Percentiles rank a stretch among this genome's conserved stretches.
These are phyloP conservation scores for Leucophora obtusa DNA, from an alignment of 2,888 invertebrate genomes.

Conservation along the genomic window DNA sequence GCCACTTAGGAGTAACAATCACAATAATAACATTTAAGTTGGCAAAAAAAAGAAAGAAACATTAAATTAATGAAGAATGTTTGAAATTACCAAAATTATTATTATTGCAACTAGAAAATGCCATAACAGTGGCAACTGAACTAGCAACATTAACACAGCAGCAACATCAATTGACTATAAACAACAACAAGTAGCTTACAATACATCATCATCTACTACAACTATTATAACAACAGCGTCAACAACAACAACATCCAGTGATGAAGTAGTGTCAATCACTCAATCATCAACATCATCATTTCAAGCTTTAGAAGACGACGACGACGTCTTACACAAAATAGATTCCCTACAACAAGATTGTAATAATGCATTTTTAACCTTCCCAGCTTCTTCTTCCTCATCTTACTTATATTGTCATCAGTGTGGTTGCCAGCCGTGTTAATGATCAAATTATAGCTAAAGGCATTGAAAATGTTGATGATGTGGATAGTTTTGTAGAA, in stretches of 20 bases:
- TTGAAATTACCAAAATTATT: slow-evolving; percentile 61
- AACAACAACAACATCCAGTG: slow-evolving; percentile 65
- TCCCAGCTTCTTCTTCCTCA: slow-evolving; percentile 8
- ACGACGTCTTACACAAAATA: not conserved
- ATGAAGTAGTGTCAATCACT: slow-evolving; percentile 64
- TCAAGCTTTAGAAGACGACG: not conserved
- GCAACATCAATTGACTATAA: slow-evolving; percentile 36
- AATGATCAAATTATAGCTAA: slow-evolving; percentile 76
- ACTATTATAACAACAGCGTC: slow-evolving; percentile 40
- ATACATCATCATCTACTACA: slow-evolving; percentile 20
- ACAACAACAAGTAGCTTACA: slow-evolving; percentile 45
- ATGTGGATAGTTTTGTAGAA: slow-evolving; percentile 53
- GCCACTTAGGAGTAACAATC: slow-evolving; percentile 48
- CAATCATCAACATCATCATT: slow-evolving; percentile 50
- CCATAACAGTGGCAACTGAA: slow-evolving; percentile 59
- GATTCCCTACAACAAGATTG: slow-evolving; percentile 34
- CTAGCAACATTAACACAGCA: slow-evolving; percentile 29
- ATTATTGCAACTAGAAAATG: slow-evolving; percentile 35
- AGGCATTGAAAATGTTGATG: slow-evolving; percentile 70
- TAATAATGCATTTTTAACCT: slow-evolving; percentile 50
- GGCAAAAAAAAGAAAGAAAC: slow-evolving; percentile 31
- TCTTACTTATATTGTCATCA: slow-evolving; percentile 14
- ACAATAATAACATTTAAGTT: slow-evolving; percentile 42
- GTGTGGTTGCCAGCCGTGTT: slow-evolving; percentile 71
- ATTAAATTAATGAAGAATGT: not conserved